Evolutionary conservation across 2,888 invertebrate genomes (phyloP).

Genomic region (Leptinotarsa rubiginosa): DNA sequence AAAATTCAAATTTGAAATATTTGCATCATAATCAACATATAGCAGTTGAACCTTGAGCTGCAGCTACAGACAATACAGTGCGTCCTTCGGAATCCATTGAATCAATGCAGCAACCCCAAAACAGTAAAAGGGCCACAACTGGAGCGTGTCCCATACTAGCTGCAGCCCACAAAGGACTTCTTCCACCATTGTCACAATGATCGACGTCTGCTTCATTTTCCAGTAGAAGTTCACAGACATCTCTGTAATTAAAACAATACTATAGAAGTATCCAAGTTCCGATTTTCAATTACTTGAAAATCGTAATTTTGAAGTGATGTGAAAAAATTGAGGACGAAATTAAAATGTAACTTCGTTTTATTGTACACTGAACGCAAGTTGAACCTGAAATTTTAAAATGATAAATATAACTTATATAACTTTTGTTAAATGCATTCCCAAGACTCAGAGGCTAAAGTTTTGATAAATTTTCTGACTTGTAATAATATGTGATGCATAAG

Average conservation of each 20-base stretch:
- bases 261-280: not conserved
- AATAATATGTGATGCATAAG: too few relatives aligned
- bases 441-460: too few relatives aligned
- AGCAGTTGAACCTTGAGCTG: slow-evolving; percentile 76
- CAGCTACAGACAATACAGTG: slow-evolving; percentile 87
- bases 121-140: slow-evolving; percentile 86
- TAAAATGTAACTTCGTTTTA: too few relatives aligned
- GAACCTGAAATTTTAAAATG: too few relatives aligned
- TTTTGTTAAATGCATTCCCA: too few relatives aligned
- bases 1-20: slow-evolving; percentile 1
- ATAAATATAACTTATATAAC: too few relatives aligned
- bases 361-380: too few relatives aligned
- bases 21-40: not conserved
- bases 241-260: slow-evolving; percentile 66
- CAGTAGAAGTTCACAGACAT: slow-evolving; percentile 89
- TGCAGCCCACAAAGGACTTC: slow-evolving; percentile 92
- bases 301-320: too few relatives aligned
- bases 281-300: too few relatives aligned
- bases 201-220: slow-evolving; percentile 95
- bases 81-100: slow-evolving; percentile 94
- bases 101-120: slow-evolving; percentile 97
- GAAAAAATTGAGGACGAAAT: too few relatives aligned
- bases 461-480: too few relatives aligned
- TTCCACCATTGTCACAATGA: slow-evolving; percentile 82
- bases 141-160: slow-evolving; percentile 92